These are phyloP conservation scores for Lysandra bellargus DNA, from an alignment of 2,888 invertebrate genomes.

Conservation along the genomic window DNA sequence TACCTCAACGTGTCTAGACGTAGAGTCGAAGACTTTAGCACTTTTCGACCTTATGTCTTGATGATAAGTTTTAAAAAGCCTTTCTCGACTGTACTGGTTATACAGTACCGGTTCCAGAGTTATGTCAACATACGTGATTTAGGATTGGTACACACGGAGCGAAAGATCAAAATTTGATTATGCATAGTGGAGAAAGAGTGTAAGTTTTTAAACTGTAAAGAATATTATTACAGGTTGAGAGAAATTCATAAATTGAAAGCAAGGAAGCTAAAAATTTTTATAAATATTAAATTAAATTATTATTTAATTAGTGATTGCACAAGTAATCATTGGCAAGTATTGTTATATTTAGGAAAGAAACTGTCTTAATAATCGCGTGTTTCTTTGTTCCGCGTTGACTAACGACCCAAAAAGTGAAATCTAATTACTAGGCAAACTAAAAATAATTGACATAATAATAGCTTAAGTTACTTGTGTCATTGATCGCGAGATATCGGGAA, in stretches of 20 bases:
- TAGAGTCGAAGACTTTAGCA: neutral
- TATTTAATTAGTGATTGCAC: neutral
- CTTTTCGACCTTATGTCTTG: neutral
- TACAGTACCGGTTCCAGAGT: conserved; percentile 41
- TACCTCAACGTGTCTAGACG: conserved; percentile 1
- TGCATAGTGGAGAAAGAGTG: neutral
- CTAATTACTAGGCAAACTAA: neutral
- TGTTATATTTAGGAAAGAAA: no score
- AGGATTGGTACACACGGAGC: neutral
- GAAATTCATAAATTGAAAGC: neutral
- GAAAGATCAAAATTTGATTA: neutral
- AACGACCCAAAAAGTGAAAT: neutral
- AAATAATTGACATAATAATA: conserved; percentile 20
- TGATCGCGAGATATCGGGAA: conserved; percentile 28
- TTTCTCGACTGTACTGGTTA: conserved; percentile 9
- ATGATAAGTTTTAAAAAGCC: neutral
- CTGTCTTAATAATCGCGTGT: neutral
- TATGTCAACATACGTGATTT: conserved; percentile 43
- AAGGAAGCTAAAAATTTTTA: neutral
- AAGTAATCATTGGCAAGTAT: neutral
- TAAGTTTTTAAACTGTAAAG: neutral
- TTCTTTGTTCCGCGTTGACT: neutral
- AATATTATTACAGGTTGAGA: neutral
- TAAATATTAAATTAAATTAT: neutral
- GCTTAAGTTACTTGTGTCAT: conserved; percentile 15